These are phyloP conservation scores for Nyctalus aviator DNA, from an alignment of 2,797 vertebrate genomes.

Conservation along the genomic window DNA sequence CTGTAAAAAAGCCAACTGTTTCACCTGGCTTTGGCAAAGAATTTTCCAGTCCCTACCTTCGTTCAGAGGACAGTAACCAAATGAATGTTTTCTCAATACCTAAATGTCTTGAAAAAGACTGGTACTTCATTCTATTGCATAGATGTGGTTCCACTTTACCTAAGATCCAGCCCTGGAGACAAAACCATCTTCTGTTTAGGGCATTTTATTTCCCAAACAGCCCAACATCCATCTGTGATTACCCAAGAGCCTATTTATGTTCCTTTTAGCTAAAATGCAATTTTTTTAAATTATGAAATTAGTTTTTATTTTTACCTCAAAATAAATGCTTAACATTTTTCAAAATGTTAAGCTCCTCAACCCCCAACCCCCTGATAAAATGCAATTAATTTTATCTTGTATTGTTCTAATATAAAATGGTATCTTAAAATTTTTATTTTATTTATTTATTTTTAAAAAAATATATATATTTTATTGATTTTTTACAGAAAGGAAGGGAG, in stretches of 20 bases:
- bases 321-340: constrained; percentile 88
- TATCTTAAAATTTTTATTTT: background rate
- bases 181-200: background rate
- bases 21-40: background rate
- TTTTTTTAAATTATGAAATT: constrained; percentile 88
- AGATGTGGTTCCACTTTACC: background rate
- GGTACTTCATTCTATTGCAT: background rate
- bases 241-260: background rate
- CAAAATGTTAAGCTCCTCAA: constrained; percentile 61
- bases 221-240: background rate
- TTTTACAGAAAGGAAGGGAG: too few relatives aligned
- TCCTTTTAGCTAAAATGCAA: constrained; percentile 43
- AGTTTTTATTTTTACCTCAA: constrained; percentile 90
- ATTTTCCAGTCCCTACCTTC: constrained; percentile 17
- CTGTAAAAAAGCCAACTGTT: constrained; percentile 32
- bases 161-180: background rate
- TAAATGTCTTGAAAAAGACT: constrained; percentile 22
- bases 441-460: background rate
- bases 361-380: too few relatives aligned
- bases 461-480: too few relatives aligned
- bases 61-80: background rate
- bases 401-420: constrained; percentile 16
- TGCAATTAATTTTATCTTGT: too few relatives aligned
- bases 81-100: background rate
- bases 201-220: background rate